Percentiles rank a stretch among this genome's conserved stretches.
Evolutionary conservation across 2,797 vertebrate species (phyloP).

Genomic region (Manis pentadactyla): DNA sequence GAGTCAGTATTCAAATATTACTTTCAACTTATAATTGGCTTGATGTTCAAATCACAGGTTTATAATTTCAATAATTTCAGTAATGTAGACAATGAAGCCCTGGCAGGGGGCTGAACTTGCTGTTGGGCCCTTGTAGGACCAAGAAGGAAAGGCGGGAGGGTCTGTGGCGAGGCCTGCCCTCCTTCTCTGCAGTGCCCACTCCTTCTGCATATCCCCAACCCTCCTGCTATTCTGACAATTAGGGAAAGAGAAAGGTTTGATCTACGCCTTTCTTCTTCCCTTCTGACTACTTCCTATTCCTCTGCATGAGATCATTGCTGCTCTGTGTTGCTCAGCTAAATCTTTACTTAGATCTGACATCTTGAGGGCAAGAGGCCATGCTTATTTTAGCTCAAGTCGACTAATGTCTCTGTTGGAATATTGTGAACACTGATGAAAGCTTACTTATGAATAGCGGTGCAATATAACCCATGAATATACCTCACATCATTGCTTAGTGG

Average conservation of each 20-base stretch:
- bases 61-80: background rate
- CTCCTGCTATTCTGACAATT: background rate
- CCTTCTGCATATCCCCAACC: background rate
- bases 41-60: conserved; percentile 27
- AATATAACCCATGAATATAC: background rate
- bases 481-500: background rate
- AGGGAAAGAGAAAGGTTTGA: background rate
- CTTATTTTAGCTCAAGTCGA: background rate
- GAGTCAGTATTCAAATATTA: conserved; percentile 11
- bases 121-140: background rate
- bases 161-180: background rate
- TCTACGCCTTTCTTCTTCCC: background rate
- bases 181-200: background rate
- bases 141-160: background rate
- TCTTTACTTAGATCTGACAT: background rate
- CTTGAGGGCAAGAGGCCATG: background rate
- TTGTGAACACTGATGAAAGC: background rate
- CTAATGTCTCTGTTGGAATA: background rate
- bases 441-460: background rate
- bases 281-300: background rate
- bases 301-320: background rate
- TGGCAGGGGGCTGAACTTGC: background rate
- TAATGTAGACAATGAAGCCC: background rate
- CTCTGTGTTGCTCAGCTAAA: background rate
- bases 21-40: conserved; percentile 59